Percentiles rank a stretch among this genome's conserved stretches.
Evolutionary conservation across 2,888 invertebrate species (phyloP).

Genomic region (Lithosia quadra): DNA sequence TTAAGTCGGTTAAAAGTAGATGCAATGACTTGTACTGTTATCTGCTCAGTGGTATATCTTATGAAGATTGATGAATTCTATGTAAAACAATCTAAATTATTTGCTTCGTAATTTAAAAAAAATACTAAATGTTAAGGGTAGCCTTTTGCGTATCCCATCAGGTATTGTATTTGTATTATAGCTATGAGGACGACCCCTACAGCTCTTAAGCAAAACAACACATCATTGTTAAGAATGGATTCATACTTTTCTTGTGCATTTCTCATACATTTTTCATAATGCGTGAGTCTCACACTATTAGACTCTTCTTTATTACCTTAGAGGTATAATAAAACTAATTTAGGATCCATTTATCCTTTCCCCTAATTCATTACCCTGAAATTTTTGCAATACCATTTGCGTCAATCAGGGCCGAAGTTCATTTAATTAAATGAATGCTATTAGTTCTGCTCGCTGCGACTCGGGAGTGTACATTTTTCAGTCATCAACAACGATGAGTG

Average conservation of each 20-base stretch:
- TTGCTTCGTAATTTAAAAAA: background rate
- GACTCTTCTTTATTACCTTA: background rate
- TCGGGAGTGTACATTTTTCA: conserved; percentile 31
- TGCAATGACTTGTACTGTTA: background rate
- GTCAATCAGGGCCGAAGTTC: conserved; percentile 42
- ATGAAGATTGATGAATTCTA: background rate
- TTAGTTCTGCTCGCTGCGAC: conserved; percentile 43
- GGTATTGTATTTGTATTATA: no score
- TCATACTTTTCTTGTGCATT: no score
- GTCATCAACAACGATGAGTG: background rate
- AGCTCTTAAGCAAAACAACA: no score
- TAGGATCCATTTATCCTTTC: background rate
- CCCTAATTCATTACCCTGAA: conserved; percentile 27
- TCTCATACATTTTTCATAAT: no score
- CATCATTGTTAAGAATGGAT: no score
- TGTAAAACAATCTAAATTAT: background rate
- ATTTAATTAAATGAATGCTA: conserved; percentile 57
- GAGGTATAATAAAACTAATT: background rate
- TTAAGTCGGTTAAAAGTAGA: background rate
- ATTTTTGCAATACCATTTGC: conserved; percentile 42
- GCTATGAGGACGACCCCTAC: no score
- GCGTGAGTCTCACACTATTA: background rate
- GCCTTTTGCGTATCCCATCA: no score
- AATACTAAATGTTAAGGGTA: no score
- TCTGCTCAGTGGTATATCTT: background rate